phyloP scores from a whole-genome alignment of 1,140 invertebrate genomes.

The Pachypeltis micranthus region DNA sequence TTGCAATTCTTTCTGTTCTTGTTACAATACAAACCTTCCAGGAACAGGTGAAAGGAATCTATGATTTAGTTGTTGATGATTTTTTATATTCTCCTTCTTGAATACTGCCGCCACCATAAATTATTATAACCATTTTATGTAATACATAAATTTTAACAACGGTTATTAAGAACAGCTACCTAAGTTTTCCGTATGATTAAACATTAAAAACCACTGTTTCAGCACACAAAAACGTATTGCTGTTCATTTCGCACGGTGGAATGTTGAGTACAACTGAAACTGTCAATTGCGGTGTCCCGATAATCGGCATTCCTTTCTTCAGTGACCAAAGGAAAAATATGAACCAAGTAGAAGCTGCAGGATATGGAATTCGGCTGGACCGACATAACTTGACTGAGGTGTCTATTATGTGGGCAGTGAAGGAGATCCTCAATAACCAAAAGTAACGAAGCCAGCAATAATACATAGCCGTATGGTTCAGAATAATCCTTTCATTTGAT shows the following conservation, averaged over 20 bases:
- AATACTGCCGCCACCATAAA: no score
- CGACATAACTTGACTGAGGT: conserved; percentile 32
- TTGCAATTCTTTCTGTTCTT: no score
- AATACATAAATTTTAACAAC: no score
- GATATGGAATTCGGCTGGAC: conserved; percentile 31
- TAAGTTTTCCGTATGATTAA: no score
- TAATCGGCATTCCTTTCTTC: conserved; percentile 31
- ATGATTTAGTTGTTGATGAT: no score
- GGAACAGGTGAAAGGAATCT: no score
- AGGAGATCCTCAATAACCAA: conserved; percentile 28
- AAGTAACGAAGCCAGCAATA: conserved; percentile 31
- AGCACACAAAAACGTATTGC: conserved; percentile 33
- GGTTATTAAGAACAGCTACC: no score
- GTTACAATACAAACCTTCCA: no score
- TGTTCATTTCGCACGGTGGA: conserved; percentile 41
- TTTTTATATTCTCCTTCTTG: no score
- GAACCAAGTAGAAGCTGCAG: conserved; percentile 15
- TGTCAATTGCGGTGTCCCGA: conserved; percentile 36
- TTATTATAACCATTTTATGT: no score
- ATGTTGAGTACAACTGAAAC: conserved; percentile 37
- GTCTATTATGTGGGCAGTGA: conserved; percentile 26
- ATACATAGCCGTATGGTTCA: no score
- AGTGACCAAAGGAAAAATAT: conserved; percentile 32
- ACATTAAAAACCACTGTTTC: conserved; percentile 1
- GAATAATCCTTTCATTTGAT: no score